Evolutionary conservation across 2,797 vertebrate genomes (phyloP).

Genomic region (Betta splendens): DNA sequence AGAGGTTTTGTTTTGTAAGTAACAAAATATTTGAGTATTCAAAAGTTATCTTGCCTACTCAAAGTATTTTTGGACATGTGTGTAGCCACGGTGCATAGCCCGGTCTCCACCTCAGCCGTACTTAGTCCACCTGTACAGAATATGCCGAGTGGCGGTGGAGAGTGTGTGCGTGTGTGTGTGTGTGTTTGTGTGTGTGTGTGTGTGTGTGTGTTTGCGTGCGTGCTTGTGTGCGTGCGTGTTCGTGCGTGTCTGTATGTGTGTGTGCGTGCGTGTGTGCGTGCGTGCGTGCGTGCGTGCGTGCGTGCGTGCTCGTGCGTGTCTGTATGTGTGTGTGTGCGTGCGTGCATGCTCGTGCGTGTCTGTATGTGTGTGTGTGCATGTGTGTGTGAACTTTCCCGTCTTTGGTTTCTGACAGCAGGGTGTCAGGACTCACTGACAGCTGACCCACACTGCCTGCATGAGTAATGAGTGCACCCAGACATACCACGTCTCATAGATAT

Average conservation of each 20-base stretch:
- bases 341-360: too few species aligned
- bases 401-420: constrained; percentile 58
- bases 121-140: too few species aligned
- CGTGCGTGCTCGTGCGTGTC: constrained; percentile 18
- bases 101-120: too few species aligned
- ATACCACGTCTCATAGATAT: constrained; percentile 2
- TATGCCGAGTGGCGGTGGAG: too few species aligned
- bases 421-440: constrained; percentile 68
- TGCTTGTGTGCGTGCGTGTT: constrained; percentile 33
- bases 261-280: constrained; percentile 28
- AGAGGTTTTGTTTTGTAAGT: too few species aligned
- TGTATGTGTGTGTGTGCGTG: constrained; percentile 26
- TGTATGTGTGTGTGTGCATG: constrained; percentile 22
- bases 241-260: too few species aligned
- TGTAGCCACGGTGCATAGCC: too few species aligned
- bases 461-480: constrained; percentile 43
- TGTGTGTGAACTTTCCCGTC: constrained; percentile 58
- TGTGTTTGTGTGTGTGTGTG: constrained; percentile 16
- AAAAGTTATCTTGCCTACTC: too few species aligned
- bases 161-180: constrained; percentile 14
- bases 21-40: too few species aligned
- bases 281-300: constrained; percentile 19
- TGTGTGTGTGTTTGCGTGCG: constrained; percentile 30
- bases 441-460: constrained; percentile 59
- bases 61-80: too few species aligned